Evolutionary conservation across 2,797 vertebrate genomes (phyloP).

Genomic region (Lophura swinhoii): DNA sequence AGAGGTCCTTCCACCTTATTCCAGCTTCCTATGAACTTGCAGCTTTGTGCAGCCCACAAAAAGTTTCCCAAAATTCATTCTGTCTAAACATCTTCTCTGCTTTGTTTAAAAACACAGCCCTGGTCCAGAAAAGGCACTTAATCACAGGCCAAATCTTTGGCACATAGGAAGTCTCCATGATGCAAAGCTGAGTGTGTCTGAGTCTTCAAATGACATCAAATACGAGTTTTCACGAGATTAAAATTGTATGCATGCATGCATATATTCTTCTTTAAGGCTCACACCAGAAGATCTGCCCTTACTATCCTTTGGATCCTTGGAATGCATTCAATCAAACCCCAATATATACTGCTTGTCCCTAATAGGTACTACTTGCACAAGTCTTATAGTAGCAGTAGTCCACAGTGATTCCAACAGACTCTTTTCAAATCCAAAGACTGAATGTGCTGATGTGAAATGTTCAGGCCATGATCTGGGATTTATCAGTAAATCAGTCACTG

Average conservation of each 20-base stretch:
- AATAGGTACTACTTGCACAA: not conserved
- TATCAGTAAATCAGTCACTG: not conserved
- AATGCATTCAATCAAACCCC: not conserved
- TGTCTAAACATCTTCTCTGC: constrained; percentile 19
- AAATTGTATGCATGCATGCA: not conserved
- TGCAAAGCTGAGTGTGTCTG: not conserved
- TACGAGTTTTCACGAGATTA: not conserved
- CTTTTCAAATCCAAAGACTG: not conserved
- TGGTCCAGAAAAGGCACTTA: not conserved
- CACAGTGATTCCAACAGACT: not conserved
- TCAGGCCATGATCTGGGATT: not conserved
- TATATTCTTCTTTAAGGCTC: not conserved
- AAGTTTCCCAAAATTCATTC: constrained; percentile 20
- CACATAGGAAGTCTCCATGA: not conserved
- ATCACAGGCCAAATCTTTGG: not conserved
- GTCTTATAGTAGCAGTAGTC: not conserved
- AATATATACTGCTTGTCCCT: not conserved
- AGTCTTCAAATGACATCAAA: not conserved
- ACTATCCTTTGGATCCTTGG: not conserved
- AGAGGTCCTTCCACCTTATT: not conserved
- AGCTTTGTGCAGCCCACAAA: not conserved
- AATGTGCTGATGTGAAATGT: not conserved
- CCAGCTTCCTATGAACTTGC: not conserved
- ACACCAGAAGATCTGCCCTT: not conserved
- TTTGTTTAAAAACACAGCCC: not conserved